Evolutionary conservation across 2,888 invertebrate species (phyloP), one percentile per base, ranked within the genome.

Genomic region (Calameuta filiformis): DNA sequence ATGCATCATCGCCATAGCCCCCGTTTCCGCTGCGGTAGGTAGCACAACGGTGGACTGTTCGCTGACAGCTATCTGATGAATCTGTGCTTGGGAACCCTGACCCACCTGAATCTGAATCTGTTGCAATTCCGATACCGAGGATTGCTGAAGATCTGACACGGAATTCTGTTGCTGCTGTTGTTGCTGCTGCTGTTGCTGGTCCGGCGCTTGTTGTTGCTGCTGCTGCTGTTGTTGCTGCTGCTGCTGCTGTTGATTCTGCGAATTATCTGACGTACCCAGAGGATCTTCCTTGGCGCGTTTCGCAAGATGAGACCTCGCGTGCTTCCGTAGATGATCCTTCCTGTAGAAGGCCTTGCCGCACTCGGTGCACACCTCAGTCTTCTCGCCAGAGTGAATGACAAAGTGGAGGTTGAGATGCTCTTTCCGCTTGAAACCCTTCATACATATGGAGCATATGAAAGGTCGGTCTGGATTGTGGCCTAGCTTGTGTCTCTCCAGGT

Each of bases 381-480:
- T 96, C 90, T 96, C 95, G 68, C 96, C 96, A 77, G 96, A 96
- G 92, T 97, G 97, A 90, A 96, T 97, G 85, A 96, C 96, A 85
- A 95, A 95, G 92, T 97, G 97, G 82, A 96, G 93, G 91, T 96
- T 96, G 87, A 97, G 93, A 87, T 97, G 96, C 89, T 97, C 96
- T 90, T 96, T 95, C 79, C 96, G 93, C 90, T 96, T 96, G 92
- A 96, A 96, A 11, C 94, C 95, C 90, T 96, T 96, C 92, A 94
- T 93, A 88, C 96, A 96, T 69, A 96, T 94, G 75, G 94, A 94
- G 92, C 96, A 96, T 71, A 95, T 95, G 89, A 95, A 96, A 69
- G 96, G 96, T 87, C 96, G 92, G 90, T 96, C 96, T 0, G 96
- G 96, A 91, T 96, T 96, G 92, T 96, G 96, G 1, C 96, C 95